Evolutionary conservation across 2,888 invertebrate genomes (phyloP).

Genomic region (Pandemis cinnamomeana): DNA sequence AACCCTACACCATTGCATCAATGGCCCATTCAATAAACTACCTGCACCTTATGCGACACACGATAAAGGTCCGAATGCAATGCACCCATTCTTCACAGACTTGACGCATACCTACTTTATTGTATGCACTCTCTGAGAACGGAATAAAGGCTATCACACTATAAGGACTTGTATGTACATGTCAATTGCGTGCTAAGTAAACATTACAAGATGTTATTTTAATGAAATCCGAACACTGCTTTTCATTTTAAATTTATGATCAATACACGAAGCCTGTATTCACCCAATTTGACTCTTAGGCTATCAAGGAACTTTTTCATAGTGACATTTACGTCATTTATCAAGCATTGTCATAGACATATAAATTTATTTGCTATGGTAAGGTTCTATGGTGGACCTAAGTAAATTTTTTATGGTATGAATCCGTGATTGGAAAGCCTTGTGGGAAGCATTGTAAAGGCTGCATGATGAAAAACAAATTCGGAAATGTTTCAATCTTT

Average conservation of each 20-base stretch:
- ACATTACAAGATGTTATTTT: conserved; percentile 16
- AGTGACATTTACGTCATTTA: too few relatives aligned
- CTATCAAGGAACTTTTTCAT: too few relatives aligned
- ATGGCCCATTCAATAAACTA: conserved; percentile 50
- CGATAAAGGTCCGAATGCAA: conserved; percentile 15
- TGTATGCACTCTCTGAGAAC: not conserved
- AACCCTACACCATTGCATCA: conserved; percentile 42
- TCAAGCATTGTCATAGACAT: too few relatives aligned
- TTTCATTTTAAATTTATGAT: not conserved
- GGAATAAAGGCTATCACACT: conserved; percentile 11
- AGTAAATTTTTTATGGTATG: too few relatives aligned
- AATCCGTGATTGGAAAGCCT: too few relatives aligned
- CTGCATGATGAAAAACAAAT: too few relatives aligned
- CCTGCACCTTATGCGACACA: conserved; percentile 19
- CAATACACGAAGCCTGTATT: not conserved
- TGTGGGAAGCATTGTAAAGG: too few relatives aligned
- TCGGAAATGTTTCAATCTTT: too few relatives aligned
- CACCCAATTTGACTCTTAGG: too few relatives aligned
- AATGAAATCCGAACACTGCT: conserved; percentile 12
- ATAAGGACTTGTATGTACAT: conserved; percentile 20
- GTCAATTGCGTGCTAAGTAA: conserved; percentile 34
- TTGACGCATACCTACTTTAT: not conserved
- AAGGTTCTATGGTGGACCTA: too few relatives aligned
- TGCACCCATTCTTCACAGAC: not conserved
- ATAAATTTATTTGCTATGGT: too few relatives aligned